Evolutionary conservation across 2,113 vertebrate genomes (phyloP), one percentile per base, ranked within the genome.

Genomic region (Cyphomyrus discorhynchus): DNA sequence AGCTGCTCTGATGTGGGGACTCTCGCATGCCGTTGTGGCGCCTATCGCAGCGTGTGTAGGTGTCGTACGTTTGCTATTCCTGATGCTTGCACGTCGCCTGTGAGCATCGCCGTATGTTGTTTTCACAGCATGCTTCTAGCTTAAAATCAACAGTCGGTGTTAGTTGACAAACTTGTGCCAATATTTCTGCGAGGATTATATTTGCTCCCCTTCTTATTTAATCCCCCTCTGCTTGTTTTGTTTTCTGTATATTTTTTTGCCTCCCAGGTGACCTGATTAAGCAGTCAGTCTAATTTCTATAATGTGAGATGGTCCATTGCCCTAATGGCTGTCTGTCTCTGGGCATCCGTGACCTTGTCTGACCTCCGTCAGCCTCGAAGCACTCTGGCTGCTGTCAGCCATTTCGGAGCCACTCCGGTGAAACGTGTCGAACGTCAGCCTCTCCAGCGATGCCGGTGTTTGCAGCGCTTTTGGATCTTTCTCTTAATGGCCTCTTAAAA

Each of bases 71-170:
- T 45, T 74, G 82, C 88, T 86, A 85, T 88, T 90, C 47, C 90
- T 90, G 50, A 62, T 74, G 53, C 87, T 91, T 27, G 49, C 86
- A 49, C 46, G 53, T 89, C 39, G 80, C 90, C 88, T 90, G 89
- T 88, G 91, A 90, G 89, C 86, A 91, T 49, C 90, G 89, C 90
- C 91, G 89, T 92, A 93, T 92, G 92, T 83, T 90, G 84, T 80
- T 89, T 82, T 89, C 66, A 82, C 86, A 83, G 70, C 90, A 89
- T 88, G 88, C 87, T 58, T 74, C 58, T 39, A 45, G 90, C 90
- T 88, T 88, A 87, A 85, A 77, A 91, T 91, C 88, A 89, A 84
- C 42, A 6, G 39, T 15, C 87, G 49, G 62, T 70, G 84, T 87
- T 58, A 89, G 80, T 74, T 53, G 88, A 85, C 87, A 80, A 89